Evolutionary conservation across 2,888 invertebrate species (phyloP).

Genomic region (Leucoptera coffeella): DNA sequence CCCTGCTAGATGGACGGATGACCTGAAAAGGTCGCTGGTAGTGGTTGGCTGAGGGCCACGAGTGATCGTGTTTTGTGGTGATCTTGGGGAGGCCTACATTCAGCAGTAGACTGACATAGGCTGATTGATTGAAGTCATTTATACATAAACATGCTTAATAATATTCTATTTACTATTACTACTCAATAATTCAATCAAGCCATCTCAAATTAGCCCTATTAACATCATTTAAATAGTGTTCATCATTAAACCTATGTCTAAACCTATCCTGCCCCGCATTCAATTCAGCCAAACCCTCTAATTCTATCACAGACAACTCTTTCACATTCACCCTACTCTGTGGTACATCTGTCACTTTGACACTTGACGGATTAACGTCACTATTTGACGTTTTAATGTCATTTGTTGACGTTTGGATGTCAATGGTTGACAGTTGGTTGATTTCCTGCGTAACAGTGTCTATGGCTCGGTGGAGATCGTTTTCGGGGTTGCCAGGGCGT

Average conservation of each 20-base stretch:
- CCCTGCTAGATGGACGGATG: too few relatives aligned
- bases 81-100: too few relatives aligned
- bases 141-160: too few relatives aligned
- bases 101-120: too few relatives aligned
- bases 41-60: too few relatives aligned
- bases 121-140: too few relatives aligned
- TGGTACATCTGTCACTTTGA: constrained; percentile 5
- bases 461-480: constrained; percentile 23
- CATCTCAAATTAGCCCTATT: constrained; percentile 17
- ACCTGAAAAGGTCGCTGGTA: too few relatives aligned
- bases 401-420: too few relatives aligned
- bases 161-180: not conserved
- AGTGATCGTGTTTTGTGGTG: too few relatives aligned
- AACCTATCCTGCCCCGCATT: constrained; percentile 29
- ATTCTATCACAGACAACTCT: constrained; percentile 20
- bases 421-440: too few relatives aligned
- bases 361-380: constrained; percentile 11
- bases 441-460: constrained; percentile 28
- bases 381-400: too few relatives aligned
- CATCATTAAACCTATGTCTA: constrained; percentile 22
- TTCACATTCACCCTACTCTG: constrained; percentile 25
- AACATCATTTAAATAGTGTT: constrained; percentile 25
- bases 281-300: constrained; percentile 24
- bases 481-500: constrained; percentile 22
- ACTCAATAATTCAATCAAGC: constrained; percentile 16